These are phyloP conservation scores for Murina feae DNA, from an alignment of 2,113 vertebrate genomes.

Conservation along the genomic window DNA sequence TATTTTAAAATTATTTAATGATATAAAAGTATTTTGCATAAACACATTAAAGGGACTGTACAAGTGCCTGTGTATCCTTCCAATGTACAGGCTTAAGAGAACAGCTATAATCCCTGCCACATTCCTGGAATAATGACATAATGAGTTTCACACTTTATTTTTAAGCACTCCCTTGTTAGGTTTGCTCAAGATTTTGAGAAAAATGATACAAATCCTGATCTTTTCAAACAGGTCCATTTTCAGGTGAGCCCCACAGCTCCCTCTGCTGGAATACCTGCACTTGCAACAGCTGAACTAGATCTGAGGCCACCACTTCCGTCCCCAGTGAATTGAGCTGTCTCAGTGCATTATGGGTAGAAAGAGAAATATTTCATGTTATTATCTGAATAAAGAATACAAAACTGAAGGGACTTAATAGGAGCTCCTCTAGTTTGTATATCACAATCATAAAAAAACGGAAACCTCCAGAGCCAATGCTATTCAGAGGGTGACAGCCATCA, in stretches of 20 bases:
- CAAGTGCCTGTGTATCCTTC: background rate
- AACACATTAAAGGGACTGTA: background rate
- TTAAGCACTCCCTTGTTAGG: background rate
- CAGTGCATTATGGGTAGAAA: accelerated
- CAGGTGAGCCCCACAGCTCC: accelerated
- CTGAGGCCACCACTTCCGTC: accelerated
- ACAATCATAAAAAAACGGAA: background rate
- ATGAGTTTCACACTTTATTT: background rate
- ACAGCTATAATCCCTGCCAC: background rate
- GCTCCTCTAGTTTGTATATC: background rate
- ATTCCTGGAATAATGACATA: background rate
- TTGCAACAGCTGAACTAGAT: background rate
- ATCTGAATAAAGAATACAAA: background rate
- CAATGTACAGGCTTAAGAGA: background rate
- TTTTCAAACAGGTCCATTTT: background rate
- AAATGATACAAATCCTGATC: background rate
- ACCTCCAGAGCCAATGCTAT: accelerated
- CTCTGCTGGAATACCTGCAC: accelerated
- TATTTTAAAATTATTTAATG: background rate
- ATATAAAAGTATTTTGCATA: background rate
- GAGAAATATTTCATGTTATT: background rate
- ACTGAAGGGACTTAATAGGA: background rate
- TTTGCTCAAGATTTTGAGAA: background rate
- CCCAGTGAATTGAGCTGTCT: background rate
- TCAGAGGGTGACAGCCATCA: background rate